These are phyloP conservation scores for Hyphantria cunea DNA, from an alignment of 1,140 invertebrate species.

Conservation along the genomic window DNA sequence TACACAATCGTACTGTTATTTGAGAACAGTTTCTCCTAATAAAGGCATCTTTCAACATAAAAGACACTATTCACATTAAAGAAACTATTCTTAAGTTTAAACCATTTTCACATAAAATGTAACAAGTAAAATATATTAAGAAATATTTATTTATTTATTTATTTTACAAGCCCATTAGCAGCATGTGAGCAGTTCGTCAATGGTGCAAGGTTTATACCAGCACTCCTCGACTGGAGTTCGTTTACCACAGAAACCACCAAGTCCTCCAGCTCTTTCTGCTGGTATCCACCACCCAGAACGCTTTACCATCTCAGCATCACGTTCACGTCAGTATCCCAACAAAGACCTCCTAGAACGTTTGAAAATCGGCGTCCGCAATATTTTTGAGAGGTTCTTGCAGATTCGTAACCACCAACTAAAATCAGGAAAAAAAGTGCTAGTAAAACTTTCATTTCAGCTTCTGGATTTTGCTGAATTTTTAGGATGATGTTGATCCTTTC, in stretches of 20 bases:
- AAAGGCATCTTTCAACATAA: no score
- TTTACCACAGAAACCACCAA: slow-evolving; percentile 11
- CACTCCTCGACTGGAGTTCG: slow-evolving; percentile 20
- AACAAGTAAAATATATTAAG: no score
- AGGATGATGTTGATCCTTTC: no score
- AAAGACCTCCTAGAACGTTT: neutral
- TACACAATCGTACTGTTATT: no score
- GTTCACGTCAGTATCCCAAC: slow-evolving; percentile 1
- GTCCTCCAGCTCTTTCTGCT: neutral
- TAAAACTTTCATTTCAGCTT: neutral
- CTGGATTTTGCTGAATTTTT: no score
- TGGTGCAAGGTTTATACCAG: slow-evolving; percentile 17
- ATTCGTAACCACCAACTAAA: neutral
- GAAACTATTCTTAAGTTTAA: no score
- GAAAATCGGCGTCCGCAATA: slow-evolving; percentile 11
- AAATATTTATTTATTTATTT: no score
- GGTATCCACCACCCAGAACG: neutral
- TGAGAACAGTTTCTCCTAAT: no score
- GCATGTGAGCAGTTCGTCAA: slow-evolving; percentile 12
- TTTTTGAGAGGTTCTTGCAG: neutral
- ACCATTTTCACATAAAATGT: no score
- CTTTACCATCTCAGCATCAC: neutral
- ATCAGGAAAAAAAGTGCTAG: neutral
- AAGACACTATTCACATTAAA: no score
- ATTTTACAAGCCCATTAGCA: no score